Evolutionary conservation across 2,113 vertebrate genomes (phyloP), one percentile per base, ranked within the genome.

Genomic region (Ardeotis arabs): DNA sequence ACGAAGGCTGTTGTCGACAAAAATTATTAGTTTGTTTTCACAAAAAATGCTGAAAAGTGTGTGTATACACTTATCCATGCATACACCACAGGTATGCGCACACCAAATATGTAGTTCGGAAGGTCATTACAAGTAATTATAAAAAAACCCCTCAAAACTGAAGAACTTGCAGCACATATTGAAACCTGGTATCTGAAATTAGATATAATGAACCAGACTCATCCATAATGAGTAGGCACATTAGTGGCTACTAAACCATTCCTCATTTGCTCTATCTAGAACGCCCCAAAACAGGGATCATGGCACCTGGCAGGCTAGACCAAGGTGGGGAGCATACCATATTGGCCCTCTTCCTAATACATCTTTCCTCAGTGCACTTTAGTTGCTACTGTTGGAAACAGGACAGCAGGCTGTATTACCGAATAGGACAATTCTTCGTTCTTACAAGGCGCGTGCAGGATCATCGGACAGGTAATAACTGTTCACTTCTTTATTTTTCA

Each of bases 261-360:
- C 18, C 21, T 70, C 52, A 37, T 56, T 39, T 63, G 14, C 18
- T 60, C 17, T 15, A 59, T 5, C 41, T 59, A 66, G 35, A 84
- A 86, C 31, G 27, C 31, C 12, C 45, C 3, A 2, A 74, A 70
- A 27, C 2, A 87, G 35, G 20, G 41, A 58, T 37, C 3, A 24
- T 1, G 8, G 74, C 41, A 45, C 33, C 27, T n/a, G 53, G 27
- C 29, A 83, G 62, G 33, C 19, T 1, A 58, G 20, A 58, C 19
- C 0, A 6, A 56, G n/a, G 29, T 58, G 86, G 24, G 27, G 19
- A 79, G 27, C 27, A 39, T 1, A 20, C 1, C 0, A 0, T 9
- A 41, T 23, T 2, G 2, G 7, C 11, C 33, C 24, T 49, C 35
- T 8, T 79, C 41, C 10, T 49, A 35, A 76, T 24, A n/a, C 9